Percentiles rank a stretch among this genome's conserved stretches.
Conservation (phyloP, 1,140 invertebrate species). For the Melitaea cinxia region DNA sequence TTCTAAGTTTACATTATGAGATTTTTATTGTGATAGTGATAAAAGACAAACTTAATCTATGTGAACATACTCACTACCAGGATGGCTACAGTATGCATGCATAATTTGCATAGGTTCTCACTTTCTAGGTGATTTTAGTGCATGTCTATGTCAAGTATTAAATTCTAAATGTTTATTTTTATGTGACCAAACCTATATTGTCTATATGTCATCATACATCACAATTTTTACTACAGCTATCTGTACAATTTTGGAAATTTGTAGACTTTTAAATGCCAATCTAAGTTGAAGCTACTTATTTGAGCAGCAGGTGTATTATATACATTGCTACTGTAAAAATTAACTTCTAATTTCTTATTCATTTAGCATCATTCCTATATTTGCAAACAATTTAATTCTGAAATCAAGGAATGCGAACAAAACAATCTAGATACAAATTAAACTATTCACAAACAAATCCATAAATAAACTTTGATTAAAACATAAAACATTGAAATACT, state of each 20-base stretch:
- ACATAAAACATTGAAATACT: conserved; percentile 73
- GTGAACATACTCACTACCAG: conserved; percentile 72
- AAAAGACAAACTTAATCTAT: conserved; percentile 80
- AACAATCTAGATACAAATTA: conserved; percentile 74
- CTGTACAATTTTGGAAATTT: conserved; percentile 79
- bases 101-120: conserved; percentile 66
- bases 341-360: conserved; percentile 47
- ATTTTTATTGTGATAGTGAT: conserved; percentile 80
- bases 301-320: conserved; percentile 73
- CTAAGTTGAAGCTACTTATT: conserved; percentile 58
- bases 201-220: conserved; percentile 83
- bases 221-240: conserved; percentile 82
- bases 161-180: conserved; percentile 65
- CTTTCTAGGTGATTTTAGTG: conserved; percentile 72
- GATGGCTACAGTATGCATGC: conserved; percentile 71
- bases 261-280: conserved; percentile 66
- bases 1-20: conserved; percentile 78
- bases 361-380: conserved; percentile 55
- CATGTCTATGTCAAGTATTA: conserved; percentile 74
- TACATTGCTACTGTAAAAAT: conserved; percentile 63
- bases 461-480: conserved; percentile 79
- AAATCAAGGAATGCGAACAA: conserved; percentile 65
- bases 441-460: conserved; percentile 78
- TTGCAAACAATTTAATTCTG: conserved; percentile 65
- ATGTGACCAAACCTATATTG: conserved; percentile 82